phyloP scores from a whole-genome alignment of 1,140 invertebrate genomes.

The Papilio aristodemus region DNA sequence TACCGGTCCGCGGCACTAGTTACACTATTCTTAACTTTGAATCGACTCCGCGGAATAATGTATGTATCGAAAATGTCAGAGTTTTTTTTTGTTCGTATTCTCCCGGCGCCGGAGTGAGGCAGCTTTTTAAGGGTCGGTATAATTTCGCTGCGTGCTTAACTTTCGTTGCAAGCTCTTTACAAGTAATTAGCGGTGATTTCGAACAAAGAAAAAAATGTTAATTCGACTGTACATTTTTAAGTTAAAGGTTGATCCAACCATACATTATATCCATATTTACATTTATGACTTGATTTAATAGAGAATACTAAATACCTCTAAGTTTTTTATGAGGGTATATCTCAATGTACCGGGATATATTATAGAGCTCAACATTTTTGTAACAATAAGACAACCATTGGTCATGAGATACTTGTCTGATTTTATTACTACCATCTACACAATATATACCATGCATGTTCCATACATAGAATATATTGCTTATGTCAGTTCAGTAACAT shows the following conservation, averaged over 20 bases:
- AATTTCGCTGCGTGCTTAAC: background rate
- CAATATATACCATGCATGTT: too few relatives aligned
- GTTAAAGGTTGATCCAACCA: background rate
- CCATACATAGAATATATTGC: too few relatives aligned
- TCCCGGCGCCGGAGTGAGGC: slow-evolving; percentile 3
- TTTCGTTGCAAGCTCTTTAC: slow-evolving; percentile 10
- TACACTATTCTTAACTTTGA: slow-evolving; percentile 27
- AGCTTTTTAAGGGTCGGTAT: background rate
- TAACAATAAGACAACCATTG: too few relatives aligned
- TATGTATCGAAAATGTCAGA: slow-evolving; percentile 27
- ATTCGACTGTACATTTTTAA: slow-evolving; percentile 14
- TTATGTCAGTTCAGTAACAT: too few relatives aligned
- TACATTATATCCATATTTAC: background rate
- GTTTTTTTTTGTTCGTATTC: slow-evolving; percentile 27
- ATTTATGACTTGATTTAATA: background rate
- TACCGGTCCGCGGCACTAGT: slow-evolving; percentile 29
- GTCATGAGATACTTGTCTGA: too few relatives aligned
- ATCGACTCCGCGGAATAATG: slow-evolving; percentile 26
- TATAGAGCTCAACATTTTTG: too few relatives aligned
- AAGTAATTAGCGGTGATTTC: slow-evolving; percentile 10
- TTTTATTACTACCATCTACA: too few relatives aligned
- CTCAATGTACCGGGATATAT: too few relatives aligned
- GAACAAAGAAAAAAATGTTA: slow-evolving; percentile 17
- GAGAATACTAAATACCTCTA: too few relatives aligned
- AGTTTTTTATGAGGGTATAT: too few relatives aligned